Conservation (phyloP, 2,113 vertebrate species). For the Caranx ignobilis region DNA sequence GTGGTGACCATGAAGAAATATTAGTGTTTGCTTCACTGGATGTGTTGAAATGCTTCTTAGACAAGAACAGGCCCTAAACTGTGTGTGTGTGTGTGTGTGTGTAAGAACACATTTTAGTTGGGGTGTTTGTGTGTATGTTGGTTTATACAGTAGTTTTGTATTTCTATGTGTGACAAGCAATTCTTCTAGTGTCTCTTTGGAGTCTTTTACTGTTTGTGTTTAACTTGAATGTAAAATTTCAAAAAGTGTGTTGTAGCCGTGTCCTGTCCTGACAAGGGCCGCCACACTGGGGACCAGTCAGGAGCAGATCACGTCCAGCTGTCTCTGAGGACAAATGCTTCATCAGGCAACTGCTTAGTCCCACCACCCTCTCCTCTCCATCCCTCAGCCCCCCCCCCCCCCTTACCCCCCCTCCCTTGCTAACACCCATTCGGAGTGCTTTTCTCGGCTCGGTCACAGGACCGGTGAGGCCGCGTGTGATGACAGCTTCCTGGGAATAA, state of each 20-base stretch:
- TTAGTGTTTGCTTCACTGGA: slow-evolving; percentile 30
- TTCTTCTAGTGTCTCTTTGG: not conserved
- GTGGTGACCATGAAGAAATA: slow-evolving; percentile 31
- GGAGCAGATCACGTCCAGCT: slow-evolving; percentile 78
- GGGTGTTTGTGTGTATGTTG: not conserved
- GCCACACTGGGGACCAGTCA: slow-evolving; percentile 75
- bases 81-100: not conserved
- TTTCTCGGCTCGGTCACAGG: slow-evolving; percentile 27
- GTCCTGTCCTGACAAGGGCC: slow-evolving; percentile 41
- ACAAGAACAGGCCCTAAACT: slow-evolving; percentile 12
- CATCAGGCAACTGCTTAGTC: slow-evolving; percentile 79
- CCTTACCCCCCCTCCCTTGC: not conserved
- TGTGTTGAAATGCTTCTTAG: slow-evolving; percentile 44
- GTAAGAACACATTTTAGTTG: not conserved
- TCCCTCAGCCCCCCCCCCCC: not conserved
- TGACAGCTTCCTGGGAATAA: slow-evolving; percentile 45
- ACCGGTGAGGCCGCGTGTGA: not conserved
- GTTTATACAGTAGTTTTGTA: not conserved
- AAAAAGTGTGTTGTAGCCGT: slow-evolving; percentile 19
- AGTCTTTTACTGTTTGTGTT: not conserved
- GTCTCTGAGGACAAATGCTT: slow-evolving; percentile 82
- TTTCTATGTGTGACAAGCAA: not conserved
- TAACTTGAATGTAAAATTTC: not conserved
- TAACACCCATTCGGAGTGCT: slow-evolving; percentile 51
- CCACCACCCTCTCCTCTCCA: slow-evolving; percentile 30